Evolutionary conservation across 2,113 vertebrate genomes (phyloP), one percentile per base, ranked within the genome.

Genomic region (Crocuta crocuta): DNA sequence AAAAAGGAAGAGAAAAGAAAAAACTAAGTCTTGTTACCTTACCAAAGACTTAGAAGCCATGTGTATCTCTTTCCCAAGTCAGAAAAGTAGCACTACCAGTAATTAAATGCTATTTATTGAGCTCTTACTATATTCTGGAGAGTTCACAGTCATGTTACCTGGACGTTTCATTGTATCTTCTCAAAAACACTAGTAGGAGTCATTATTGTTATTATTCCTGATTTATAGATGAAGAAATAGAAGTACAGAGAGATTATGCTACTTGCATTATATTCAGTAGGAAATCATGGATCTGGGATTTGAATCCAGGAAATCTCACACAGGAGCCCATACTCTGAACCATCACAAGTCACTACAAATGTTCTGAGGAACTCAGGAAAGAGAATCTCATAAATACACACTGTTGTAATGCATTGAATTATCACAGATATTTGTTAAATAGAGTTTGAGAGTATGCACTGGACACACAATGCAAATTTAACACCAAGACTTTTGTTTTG

Each of bases 141-240:
- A 2, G 0, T 10, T 3, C 4, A 55, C 0, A 13, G 55, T n/a
- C 70, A 45, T 15, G 28, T 70, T 33, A 24, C 7, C 66, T 26
- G 5, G 11, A 26, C 35, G 45, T 35, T 9, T 66, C 55, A 21
- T 4, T 50, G 7, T 33, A 48, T 13, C 19, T 68, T 87, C 16
- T 39, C 8, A 2, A 17, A 90, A 89, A 8, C 10, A 33, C 48
- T 55, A 10, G 24, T 16, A 63, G 10, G n/a, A 45, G 0, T 71
- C 45, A 58, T 35, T 70, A 17, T 58, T 2, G 5, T 31, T 43
- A 21, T 78, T 66, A 48, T 78, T 80, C 23, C 16, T 81, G 5
- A 0, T 78, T 89, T 71, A 48, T 28, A 61, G 31, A 17, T 66
- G 8, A 90, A 4, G 45, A 92, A 65, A 65, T 11, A 43, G 39